Percentiles rank a stretch among this genome's conserved stretches.
Evolutionary conservation across 2,888 invertebrate species (phyloP).

Genomic region (Encarsia formosa): DNA sequence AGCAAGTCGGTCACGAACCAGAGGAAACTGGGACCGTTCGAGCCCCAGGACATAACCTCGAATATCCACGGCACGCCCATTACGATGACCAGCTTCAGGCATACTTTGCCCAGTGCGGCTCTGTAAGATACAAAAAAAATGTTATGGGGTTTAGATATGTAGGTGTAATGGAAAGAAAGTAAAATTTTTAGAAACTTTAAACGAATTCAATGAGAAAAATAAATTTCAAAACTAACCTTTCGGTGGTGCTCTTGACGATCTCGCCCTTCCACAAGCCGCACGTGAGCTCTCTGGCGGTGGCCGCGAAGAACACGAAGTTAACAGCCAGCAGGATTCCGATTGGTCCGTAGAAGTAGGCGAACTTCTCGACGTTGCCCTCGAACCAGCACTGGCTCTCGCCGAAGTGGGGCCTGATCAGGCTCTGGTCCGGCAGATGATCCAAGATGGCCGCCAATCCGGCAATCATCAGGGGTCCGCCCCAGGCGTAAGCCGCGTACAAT

Average conservation of each 20-base stretch:
- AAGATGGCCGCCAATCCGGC: slow-evolving; percentile 70
- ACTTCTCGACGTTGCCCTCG: slow-evolving; percentile 74
- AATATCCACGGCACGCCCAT: too few relatives aligned
- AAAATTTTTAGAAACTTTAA: too few relatives aligned
- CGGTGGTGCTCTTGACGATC: slow-evolving; percentile 79
- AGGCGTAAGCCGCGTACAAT: slow-evolving; percentile 78
- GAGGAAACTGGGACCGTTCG: too few relatives aligned
- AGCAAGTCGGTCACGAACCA: too few relatives aligned
- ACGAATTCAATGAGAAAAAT: too few relatives aligned
- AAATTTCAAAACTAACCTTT: slow-evolving; percentile 64
- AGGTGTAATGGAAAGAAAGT: too few relatives aligned
- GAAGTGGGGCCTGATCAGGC: slow-evolving; percentile 72
- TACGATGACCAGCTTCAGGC: too few relatives aligned
- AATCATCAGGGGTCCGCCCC: slow-evolving; percentile 77
- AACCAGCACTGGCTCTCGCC: slow-evolving; percentile 80
- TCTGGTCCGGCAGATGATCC: slow-evolving; percentile 63
- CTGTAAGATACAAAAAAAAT: too few relatives aligned
- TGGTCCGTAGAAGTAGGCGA: slow-evolving; percentile 82
- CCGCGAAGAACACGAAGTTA: slow-evolving; percentile 74
- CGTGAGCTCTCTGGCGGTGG: slow-evolving; percentile 79
- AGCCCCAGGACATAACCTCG: too few relatives aligned
- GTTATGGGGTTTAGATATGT: too few relatives aligned
- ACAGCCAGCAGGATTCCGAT: slow-evolving; percentile 73
- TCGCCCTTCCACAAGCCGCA: slow-evolving; percentile 86
- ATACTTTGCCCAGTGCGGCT: too few relatives aligned